Evolutionary conservation across 30 jellyfish, hydroid and myxozoan species (phyloP).

Genomic region (Pelagia noctiluca): DNA sequence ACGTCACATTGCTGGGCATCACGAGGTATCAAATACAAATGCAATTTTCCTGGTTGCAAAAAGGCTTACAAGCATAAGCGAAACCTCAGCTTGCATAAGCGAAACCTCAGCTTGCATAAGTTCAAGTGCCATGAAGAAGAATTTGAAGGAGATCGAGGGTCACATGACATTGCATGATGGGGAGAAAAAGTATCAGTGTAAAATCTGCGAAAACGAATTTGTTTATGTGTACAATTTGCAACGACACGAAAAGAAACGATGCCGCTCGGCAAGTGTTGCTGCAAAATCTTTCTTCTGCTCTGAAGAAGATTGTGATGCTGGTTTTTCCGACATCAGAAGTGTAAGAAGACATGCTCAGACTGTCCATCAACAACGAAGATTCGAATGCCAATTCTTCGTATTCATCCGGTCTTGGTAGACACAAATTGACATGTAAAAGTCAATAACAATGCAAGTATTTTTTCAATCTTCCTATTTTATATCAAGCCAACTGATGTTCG

Average conservation of each 20-base stretch:
- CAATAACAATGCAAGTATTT: too few species aligned
- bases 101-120: not conserved
- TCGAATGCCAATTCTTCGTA: not conserved
- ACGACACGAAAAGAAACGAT: not conserved
- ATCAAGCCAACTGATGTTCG: not conserved
- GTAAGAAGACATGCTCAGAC: not conserved
- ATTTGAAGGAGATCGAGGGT: not conserved
- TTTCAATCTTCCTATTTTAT: too few species aligned
- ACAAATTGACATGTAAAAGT: not conserved
- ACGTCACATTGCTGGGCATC: not conserved
- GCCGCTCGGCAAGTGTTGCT: not conserved
- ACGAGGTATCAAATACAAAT: not conserved
- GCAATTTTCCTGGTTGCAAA: not conserved
- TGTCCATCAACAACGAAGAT: not conserved
- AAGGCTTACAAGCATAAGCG: not conserved
- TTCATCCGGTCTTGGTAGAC: not conserved
- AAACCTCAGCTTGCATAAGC: not conserved
- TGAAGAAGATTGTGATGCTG: not conserved
- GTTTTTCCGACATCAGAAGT: not conserved
- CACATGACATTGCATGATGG: not conserved
- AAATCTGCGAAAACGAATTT: not conserved
- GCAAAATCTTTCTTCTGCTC: not conserved
- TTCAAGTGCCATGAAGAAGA: not conserved
- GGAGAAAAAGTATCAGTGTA: not conserved
- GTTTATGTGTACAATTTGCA: not conserved